phyloP scores from a whole-genome alignment of 2,113 vertebrate genomes.

The Tauraco erythrolophus region DNA sequence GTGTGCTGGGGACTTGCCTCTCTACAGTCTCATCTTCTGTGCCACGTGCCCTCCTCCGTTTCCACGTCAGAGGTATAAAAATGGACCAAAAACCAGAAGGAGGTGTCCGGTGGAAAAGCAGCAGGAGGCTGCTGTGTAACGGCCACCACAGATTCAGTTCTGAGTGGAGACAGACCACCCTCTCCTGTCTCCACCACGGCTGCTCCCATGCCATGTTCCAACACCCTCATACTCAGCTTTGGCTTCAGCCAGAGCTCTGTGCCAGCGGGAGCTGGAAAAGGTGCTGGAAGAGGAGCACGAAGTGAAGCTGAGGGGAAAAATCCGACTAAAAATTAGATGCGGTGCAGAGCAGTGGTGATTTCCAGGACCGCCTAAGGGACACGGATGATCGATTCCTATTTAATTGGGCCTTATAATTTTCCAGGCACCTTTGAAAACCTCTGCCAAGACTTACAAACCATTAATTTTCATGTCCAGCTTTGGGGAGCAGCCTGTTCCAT shows the following conservation, averaged over 20 bases:
- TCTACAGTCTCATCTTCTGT: neutral
- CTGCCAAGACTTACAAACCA: neutral
- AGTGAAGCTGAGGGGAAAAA: neutral
- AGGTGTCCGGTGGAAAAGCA: neutral
- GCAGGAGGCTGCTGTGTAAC: fast-evolving
- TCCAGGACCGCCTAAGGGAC: neutral
- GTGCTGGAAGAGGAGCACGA: neutral
- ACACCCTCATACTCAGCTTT: neutral
- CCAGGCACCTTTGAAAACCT: neutral
- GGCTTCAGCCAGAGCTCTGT: neutral
- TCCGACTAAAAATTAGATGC: neutral
- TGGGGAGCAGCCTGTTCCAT: neutral
- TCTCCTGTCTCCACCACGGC: neutral
- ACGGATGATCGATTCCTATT: neutral
- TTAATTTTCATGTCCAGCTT: neutral
- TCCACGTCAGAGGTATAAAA: neutral
- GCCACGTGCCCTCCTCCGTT: neutral
- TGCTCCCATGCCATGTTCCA: neutral
- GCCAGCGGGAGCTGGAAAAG: neutral
- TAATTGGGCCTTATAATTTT: neutral
- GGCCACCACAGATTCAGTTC: neutral
- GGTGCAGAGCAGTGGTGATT: neutral
- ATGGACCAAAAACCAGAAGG: neutral
- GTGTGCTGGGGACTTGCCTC: neutral
- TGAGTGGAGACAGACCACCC: neutral